A percentile compares a stretch with the other conserved stretches of the same genome.
Evolutionary conservation across 2,888 invertebrate genomes (phyloP).

Genomic region (Pyralis farinalis): DNA sequence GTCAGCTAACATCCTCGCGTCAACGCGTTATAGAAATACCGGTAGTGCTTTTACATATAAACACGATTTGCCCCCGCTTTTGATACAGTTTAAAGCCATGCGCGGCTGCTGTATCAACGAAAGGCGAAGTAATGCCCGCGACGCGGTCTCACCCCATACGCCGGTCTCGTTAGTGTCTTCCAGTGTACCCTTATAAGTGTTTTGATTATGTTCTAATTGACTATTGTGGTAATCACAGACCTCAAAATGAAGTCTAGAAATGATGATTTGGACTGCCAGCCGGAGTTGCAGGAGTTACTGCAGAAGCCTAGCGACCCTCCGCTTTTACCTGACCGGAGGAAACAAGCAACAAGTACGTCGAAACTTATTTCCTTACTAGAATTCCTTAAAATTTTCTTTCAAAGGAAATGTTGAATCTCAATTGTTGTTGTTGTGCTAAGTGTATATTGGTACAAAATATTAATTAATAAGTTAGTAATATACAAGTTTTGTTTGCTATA

Average conservation of each 20-base stretch:
- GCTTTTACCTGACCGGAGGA: conserved; percentile 40
- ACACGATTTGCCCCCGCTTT: conserved; percentile 29
- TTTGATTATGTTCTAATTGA: conserved; percentile 12
- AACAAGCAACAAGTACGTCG: conserved; percentile 60
- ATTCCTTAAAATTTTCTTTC: too few relatives aligned
- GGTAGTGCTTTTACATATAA: conserved; percentile 29
- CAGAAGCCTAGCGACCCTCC: conserved; percentile 53
- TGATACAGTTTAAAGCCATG: conserved; percentile 50
- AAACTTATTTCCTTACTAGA: too few relatives aligned
- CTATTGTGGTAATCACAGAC: conserved; percentile 30
- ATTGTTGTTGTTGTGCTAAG: too few relatives aligned
- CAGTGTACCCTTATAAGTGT: not conserved
- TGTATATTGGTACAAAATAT: too few relatives aligned
- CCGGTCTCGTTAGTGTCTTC: not conserved
- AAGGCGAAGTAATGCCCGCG: conserved; percentile 1
- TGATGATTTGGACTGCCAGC: conserved; percentile 40
- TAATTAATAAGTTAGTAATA: too few relatives aligned
- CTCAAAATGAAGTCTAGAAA: conserved; percentile 51
- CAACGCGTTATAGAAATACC: conserved; percentile 25
- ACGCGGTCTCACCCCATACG: conserved; percentile 13
- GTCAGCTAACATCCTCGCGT: conserved; percentile 60
- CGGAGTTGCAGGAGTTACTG: conserved; percentile 67
- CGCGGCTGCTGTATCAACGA: conserved; percentile 30
- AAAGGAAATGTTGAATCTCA: too few relatives aligned
- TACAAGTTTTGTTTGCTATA: too few relatives aligned